A percentile compares a stretch with the other conserved stretches of the same genome.
Evolutionary conservation across 2,888 invertebrate species (phyloP).

Genomic region (Uropetala carovei): DNA sequence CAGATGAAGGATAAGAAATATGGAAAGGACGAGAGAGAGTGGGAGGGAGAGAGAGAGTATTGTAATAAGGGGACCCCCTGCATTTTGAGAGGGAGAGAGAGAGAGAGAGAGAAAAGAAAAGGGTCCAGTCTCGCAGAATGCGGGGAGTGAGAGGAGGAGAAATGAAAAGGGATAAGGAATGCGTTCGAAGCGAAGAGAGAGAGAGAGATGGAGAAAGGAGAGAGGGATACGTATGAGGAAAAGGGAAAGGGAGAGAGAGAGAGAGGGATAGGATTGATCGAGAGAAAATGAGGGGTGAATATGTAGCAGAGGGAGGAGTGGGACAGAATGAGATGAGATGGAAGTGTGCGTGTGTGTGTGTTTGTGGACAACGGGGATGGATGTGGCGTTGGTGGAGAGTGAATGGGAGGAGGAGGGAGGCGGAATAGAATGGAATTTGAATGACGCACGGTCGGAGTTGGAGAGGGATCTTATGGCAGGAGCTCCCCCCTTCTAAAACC

Average conservation of each 20-base stretch:
- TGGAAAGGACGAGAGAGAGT: not conserved
- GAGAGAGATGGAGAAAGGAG: not conserved
- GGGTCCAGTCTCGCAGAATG: not conserved
- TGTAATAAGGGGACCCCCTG: not conserved
- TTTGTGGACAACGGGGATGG: not conserved
- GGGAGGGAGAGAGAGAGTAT: not conserved
- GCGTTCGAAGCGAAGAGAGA: not conserved
- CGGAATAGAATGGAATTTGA: not conserved
- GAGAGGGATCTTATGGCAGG: no score
- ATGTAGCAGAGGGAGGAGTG: not conserved
- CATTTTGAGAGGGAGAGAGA: not conserved
- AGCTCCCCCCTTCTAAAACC: no score
- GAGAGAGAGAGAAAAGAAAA: not conserved
- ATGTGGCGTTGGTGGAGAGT: not conserved
- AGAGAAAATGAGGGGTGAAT: conserved; percentile 6
- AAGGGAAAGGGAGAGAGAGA: not conserved
- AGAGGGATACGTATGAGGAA: not conserved
- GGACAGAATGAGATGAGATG: not conserved
- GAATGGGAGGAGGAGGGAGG: not conserved
- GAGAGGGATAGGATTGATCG: not conserved
- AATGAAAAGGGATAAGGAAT: not conserved
- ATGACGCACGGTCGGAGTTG: no score
- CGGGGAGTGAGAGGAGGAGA: not conserved
- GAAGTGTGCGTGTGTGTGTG: not conserved
- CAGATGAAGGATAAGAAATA: not conserved